Evolutionary conservation across 2,113 vertebrate species (phyloP).

Genomic region (Melanocharis versteri): DNA sequence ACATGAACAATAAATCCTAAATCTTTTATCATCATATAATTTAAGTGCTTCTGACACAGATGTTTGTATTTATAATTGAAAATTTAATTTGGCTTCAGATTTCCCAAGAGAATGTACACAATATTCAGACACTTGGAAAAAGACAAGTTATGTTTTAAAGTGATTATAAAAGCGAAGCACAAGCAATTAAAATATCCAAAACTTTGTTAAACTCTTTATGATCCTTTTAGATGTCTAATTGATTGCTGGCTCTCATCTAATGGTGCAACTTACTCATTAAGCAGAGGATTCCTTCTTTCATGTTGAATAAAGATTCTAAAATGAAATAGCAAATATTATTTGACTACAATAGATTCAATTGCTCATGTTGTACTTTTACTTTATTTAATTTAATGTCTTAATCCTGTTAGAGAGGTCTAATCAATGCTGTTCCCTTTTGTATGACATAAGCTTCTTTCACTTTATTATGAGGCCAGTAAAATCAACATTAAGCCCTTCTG

Average conservation of each 20-base stretch:
- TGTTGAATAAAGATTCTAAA: neutral
- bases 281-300: constrained; percentile 21
- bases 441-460: neutral
- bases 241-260: neutral
- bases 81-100: constrained; percentile 62
- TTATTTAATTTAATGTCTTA: neutral
- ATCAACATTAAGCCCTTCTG: neutral
- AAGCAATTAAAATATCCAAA: constrained; percentile 48
- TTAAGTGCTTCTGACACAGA: constrained; percentile 41
- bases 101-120: constrained; percentile 20
- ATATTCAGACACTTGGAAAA: constrained; percentile 15
- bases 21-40: constrained; percentile 8
- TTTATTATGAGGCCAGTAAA: neutral
- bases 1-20: neutral
- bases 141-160: constrained; percentile 15
- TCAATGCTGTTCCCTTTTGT: neutral
- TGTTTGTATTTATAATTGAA: constrained; percentile 69
- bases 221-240: constrained; percentile 40
- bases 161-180: constrained; percentile 28
- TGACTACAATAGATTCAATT: constrained; percentile 2
- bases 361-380: neutral
- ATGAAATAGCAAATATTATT: neutral
- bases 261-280: neutral
- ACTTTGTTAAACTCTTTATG: constrained; percentile 49
- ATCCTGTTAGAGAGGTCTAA: constrained; percentile 11